Evolutionary conservation across 2,113 vertebrate species (phyloP), one percentile per base, ranked within the genome.

Genomic region (Hypomesus transpacificus): DNA sequence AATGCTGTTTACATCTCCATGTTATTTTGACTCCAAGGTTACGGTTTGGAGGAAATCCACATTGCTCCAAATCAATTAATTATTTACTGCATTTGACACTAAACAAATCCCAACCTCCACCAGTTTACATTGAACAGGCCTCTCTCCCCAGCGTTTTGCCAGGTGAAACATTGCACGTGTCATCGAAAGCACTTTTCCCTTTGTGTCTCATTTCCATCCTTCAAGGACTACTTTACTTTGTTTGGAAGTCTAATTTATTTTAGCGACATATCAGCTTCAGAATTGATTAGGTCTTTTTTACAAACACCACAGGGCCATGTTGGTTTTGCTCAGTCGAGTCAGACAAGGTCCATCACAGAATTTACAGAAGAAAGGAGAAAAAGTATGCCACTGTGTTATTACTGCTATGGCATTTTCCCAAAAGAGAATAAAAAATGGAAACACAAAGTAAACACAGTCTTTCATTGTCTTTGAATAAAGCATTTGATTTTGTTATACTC

Each of bases 201-300:
- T 78, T 79, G 83, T 76, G 80, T 73, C 71, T 84, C 66, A 73
- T 86, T 87, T 89, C 76, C 70, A 84, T 86, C 81, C 74, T 77
- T 84, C n/a, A 58, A 86, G 83, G 73, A 84, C 83, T 79, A 78
- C 81, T 87, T 84, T 63, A 87, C 81, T 84, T 76, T 84, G 84
- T 90, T 88, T 90, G 88, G 39, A 91, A 89, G 85, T 87, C 81
- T 84, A 82, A 89, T 91, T 92, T 91, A 89, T 90, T 91, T 90
- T 82, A 88, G 83, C 86, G 82, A 73, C 70, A 69, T 86, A 88
- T 88, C 83, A 83, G 86, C 84, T 85, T 86, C 85, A 89, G 75
- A 91, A 90, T 81, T 85, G 88, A 92, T 92, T 87, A 84, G 73
- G 68, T 71, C 73, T 80, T 83, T 75, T 75, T 61, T 66, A 17